Base-by-base conservation (phyloP, 35 echinoderm and acorn worm species). In the Acanthaster planci region DNA sequence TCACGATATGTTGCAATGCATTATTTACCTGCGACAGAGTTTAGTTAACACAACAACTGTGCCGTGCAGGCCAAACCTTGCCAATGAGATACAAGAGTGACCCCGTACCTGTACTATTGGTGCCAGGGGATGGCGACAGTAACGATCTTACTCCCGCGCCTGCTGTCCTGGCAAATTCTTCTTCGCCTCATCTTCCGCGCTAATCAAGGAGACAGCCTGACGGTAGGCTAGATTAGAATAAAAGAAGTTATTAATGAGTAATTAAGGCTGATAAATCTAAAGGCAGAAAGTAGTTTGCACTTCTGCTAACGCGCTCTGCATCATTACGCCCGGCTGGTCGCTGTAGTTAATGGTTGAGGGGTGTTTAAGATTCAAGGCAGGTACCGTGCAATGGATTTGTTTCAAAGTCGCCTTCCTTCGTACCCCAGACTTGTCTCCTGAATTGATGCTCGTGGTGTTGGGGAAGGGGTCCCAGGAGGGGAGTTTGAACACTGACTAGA, bases 211-310 rank as follows among this genome's bases (percentile, higher is more conserved):
- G 64, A 72, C 64, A 72, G 64, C 30, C 64, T 72, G 64, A 72
- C 64, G 64, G 64, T 72, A 72, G 64, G 64, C 34, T 34, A 72
- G 64, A 72, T 72, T 72, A 72, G 64, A 72, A 72, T 72, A 72
- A 72, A 72, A 72, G 64, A 16, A 72, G 64, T 72, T 72, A 72
- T 72, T 72, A 72, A 72, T 72, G 64, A 72, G 64, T 72, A 72
- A 72, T 72, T 72, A 72, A 72, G 64, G 64, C 64, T 72, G 64
- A 72, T 72, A 34, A 72, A 72, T 72, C 64, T 72, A 16, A 72
- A 31, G 64, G 64, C 64, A 72, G 23, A 72, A 72, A 72, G 64
- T 23, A 72, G 64, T 72, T 72, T 72, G 64, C 64, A 72, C 64
- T 72, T 72, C 64, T 23, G 26, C 34, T 72, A 35, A 72, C 64